A percentile compares a stretch with the other conserved stretches of the same genome.
phyloP scores from a whole-genome alignment of 2,113 vertebrate species.

The Carlito syrichta region DNA sequence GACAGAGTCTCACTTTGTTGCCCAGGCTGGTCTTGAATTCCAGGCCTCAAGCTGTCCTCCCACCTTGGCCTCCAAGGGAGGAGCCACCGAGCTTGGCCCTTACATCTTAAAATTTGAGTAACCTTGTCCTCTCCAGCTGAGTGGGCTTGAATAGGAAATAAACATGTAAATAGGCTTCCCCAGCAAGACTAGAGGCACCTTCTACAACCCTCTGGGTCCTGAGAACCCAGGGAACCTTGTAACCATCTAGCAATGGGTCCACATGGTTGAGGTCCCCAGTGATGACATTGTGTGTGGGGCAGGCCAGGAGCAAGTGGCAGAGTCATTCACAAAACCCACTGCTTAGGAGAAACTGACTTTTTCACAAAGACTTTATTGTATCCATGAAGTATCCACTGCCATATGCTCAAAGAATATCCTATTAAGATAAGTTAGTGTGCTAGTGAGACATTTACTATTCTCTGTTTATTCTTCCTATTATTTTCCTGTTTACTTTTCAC shows the following conservation, averaged over 20 bases:
- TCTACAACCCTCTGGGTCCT: accelerated
- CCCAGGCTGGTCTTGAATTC: too few relatives aligned
- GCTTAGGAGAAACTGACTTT: background rate
- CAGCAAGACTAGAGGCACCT: background rate
- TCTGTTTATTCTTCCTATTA: background rate
- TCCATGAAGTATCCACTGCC: background rate
- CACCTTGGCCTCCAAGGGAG: too few relatives aligned
- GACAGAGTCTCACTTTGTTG: too few relatives aligned
- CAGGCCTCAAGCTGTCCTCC: too few relatives aligned
- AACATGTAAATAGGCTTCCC: background rate
- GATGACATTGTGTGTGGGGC: background rate
- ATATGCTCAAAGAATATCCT: background rate
- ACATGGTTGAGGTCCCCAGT: accelerated
- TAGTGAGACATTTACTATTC: background rate
- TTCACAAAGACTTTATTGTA: background rate
- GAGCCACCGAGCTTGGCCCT: too few relatives aligned
- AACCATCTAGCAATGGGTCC: background rate
- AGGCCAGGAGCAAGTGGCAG: background rate
- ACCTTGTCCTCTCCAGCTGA: background rate
- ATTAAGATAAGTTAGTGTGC: background rate
- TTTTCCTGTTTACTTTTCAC: background rate
- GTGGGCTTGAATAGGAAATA: background rate
- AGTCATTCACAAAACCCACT: background rate
- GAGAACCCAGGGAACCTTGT: too few relatives aligned
- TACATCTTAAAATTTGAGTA: background rate